Percentiles rank a stretch among this genome's conserved stretches.
Conservation (phyloP, 2,888 invertebrate genomes). For the Parasteatoda lunata region DNA sequence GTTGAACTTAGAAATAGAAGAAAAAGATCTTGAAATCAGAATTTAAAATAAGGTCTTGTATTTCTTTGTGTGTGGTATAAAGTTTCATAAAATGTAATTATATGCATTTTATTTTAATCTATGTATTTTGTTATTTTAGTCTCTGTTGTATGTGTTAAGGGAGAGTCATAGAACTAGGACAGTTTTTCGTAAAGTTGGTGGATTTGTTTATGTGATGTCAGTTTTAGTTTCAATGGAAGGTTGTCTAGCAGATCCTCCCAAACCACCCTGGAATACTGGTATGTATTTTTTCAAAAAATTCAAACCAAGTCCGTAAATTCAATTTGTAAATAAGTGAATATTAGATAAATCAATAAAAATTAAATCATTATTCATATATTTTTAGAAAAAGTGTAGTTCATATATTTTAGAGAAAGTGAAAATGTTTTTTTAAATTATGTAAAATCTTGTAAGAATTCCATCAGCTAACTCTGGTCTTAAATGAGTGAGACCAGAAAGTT, state of each 20-base stretch:
- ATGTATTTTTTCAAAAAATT: constrained; percentile 10
- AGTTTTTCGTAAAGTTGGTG: constrained; percentile 97
- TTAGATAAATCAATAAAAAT: not conserved
- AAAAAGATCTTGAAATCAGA: no score
- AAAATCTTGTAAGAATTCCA: no score
- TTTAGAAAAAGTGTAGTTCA: not conserved
- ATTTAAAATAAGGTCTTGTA: no score
- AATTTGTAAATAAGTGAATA: not conserved
- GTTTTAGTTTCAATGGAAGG: constrained; percentile 94
- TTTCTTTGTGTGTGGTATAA: no score
- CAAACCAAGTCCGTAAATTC: not conserved
- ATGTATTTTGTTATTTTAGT: constrained; percentile 74
- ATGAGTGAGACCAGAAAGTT: no score
- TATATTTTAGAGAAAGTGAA: not conserved
- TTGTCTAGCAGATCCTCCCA: constrained; percentile 79
- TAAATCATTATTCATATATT: not conserved
- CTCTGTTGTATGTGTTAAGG: constrained; percentile 88
- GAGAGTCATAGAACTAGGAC: constrained; percentile 97
- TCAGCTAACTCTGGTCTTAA: no score
- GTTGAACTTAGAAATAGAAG: no score
- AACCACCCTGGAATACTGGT: constrained; percentile 76
- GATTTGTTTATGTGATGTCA: constrained; percentile 97
- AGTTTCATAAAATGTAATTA: no score
- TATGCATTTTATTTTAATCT: no score
- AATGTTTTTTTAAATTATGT: no score